These are phyloP conservation scores for Trematocara zebra DNA, from an alignment of 2,113 vertebrate species.

Conservation along the genomic window DNA sequence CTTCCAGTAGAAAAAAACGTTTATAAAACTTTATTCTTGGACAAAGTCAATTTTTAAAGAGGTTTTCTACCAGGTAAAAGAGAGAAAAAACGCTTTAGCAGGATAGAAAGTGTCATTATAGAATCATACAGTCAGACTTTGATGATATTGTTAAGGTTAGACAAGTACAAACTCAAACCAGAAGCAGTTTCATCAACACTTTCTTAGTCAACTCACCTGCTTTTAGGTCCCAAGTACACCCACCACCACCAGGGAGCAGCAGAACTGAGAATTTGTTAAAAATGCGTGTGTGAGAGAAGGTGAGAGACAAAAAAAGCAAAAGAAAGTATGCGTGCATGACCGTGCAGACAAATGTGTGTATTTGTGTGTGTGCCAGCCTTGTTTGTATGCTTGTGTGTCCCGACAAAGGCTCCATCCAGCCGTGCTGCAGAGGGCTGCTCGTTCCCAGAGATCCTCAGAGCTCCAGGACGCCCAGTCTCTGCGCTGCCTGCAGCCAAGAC, in stretches of 20 bases:
- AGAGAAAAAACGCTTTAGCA: not conserved
- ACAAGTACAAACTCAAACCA: not conserved
- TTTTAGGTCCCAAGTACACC: not conserved
- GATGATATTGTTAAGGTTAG: fast-evolving
- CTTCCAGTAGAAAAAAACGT: fast-evolving
- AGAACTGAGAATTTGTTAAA: not conserved
- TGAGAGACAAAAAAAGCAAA: constrained; percentile 7
- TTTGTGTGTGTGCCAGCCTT: constrained; percentile 39
- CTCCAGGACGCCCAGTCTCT: constrained; percentile 51
- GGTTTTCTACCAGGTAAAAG: not conserved
- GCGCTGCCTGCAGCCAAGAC: constrained; percentile 21
- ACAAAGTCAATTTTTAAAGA: not conserved
- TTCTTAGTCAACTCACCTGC: not conserved
- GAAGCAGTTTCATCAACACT: not conserved
- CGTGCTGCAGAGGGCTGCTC: constrained; percentile 54
- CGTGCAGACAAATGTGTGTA: constrained; percentile 47
- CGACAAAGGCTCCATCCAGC: constrained; percentile 65
- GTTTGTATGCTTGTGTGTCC: constrained; percentile 33
- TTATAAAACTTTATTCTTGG: not conserved
- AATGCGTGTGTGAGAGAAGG: not conserved
- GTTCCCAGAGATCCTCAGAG: constrained; percentile 60
- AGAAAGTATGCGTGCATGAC: constrained; percentile 30
- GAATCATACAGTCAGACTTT: fast-evolving
- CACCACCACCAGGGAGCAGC: constrained; percentile 27
- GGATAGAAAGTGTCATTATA: not conserved